Evolutionary conservation across 2,113 vertebrate genomes (phyloP).

Genomic region (Archocentrus centrarchus): DNA sequence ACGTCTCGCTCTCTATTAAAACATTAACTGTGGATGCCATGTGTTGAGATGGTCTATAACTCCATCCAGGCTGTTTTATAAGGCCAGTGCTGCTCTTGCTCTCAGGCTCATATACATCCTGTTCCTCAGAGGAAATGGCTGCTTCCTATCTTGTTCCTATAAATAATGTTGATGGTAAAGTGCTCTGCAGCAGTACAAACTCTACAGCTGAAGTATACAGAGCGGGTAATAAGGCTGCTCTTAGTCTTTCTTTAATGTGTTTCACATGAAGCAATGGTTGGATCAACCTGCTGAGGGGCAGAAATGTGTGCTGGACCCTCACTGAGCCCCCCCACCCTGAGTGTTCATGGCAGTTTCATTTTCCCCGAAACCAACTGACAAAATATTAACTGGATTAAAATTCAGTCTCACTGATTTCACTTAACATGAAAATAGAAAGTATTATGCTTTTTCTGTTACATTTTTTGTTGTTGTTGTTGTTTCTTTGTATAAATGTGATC

Average conservation of each 20-base stretch:
- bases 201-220: not conserved
- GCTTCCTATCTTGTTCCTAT: conserved; percentile 64
- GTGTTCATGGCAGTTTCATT: not conserved
- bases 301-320: not conserved
- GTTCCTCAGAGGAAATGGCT: conserved; percentile 60
- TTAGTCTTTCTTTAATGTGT: not conserved
- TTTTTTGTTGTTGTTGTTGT: not conserved
- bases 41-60: conserved; percentile 43
- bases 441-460: not conserved
- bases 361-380: not conserved
- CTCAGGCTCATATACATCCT: conserved; percentile 59
- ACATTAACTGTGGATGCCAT: conserved; percentile 26
- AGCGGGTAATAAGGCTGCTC: not conserved
- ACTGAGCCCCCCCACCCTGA: not conserved
- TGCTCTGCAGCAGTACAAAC: conserved; percentile 49
- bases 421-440: not conserved
- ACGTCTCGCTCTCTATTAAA: conserved; percentile 37
- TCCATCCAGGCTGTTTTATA: conserved; percentile 46
- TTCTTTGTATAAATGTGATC: not conserved
- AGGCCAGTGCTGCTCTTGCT: conserved; percentile 28
- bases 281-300: not conserved
- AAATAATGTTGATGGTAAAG: conserved; percentile 65
- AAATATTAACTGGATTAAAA: not conserved
- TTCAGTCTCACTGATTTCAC: not conserved
- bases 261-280: not conserved